Conservation (phyloP, 2,888 invertebrate species). For the Caenorhabditis sp. region DNA sequence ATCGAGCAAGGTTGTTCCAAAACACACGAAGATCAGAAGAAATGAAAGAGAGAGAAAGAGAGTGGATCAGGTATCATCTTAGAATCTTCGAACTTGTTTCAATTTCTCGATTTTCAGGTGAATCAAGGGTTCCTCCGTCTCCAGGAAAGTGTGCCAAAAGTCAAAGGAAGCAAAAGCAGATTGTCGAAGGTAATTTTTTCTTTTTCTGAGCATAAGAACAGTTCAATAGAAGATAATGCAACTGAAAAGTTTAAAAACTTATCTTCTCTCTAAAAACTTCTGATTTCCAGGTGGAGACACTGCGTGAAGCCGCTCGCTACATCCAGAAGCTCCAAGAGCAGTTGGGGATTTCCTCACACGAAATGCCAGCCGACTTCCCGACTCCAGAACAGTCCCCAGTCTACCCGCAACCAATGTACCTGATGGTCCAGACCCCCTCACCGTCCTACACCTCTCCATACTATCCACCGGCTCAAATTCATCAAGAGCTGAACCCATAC, state of each 20-base stretch:
- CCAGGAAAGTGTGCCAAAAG: conserved; percentile 62
- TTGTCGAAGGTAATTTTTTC: conserved; percentile 65
- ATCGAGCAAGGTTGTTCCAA: conserved; percentile 24
- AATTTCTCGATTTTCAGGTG: conserved; percentile 58
- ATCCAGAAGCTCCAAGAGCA: conserved; percentile 65
- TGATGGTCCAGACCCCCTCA: conserved; percentile 20
- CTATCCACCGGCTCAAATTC: conserved; percentile 46
- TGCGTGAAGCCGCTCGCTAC: conserved; percentile 72
- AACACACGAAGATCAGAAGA: conserved; percentile 60
- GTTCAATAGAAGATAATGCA: no score
- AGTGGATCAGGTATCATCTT: conserved; percentile 66
- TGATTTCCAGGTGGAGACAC: conserved; percentile 68
- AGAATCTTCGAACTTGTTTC: neutral
- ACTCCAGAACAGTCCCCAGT: conserved; percentile 59
- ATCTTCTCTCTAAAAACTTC: neutral
- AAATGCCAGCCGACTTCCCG: conserved; percentile 49
- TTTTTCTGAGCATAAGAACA: no score
- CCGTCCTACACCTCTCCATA: conserved; percentile 47
- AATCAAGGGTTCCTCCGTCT: conserved; percentile 70
- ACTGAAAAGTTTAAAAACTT: no score
- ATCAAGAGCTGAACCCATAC: neutral
- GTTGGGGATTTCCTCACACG: conserved; percentile 50
- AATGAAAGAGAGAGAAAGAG: conserved; percentile 71
- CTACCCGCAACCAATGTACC: neutral
- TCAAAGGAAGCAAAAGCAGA: conserved; percentile 57